Evolutionary conservation across 2,797 vertebrate genomes (phyloP).

Genomic region (Agapornis canus): DNA sequence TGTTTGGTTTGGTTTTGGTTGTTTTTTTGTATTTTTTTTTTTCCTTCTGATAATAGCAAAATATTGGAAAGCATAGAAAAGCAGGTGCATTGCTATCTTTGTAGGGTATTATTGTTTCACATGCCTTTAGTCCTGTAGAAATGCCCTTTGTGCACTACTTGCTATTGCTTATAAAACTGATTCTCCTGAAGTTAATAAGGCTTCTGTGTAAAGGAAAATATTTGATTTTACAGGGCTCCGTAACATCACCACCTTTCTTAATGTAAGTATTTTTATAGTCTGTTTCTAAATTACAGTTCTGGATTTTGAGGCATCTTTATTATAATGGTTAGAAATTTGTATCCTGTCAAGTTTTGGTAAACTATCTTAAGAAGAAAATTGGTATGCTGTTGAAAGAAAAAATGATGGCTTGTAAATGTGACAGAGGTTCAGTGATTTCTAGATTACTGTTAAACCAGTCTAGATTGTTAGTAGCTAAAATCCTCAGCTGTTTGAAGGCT

Average conservation of each 20-base stretch:
- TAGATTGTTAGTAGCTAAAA: background rate
- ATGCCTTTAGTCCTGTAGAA: background rate
- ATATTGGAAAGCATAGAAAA: background rate
- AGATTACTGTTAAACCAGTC: background rate
- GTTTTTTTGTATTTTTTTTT: background rate
- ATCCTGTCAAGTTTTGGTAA: background rate
- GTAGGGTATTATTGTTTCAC: background rate
- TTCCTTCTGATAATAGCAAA: background rate
- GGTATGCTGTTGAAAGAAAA: background rate
- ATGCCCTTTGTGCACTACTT: background rate
- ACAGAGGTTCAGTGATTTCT: background rate
- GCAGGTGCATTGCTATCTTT: background rate
- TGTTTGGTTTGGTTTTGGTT: no score
- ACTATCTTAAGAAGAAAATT: background rate
- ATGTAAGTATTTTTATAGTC: conserved; percentile 61
- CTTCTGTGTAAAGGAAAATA: background rate
- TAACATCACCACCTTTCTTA: conserved; percentile 26
- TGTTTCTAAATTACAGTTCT: background rate
- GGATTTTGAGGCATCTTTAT: background rate
- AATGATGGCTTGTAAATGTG: background rate
- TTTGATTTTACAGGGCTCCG: conserved; percentile 56
- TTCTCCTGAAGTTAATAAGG: background rate
- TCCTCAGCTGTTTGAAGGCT: background rate
- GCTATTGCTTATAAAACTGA: background rate
- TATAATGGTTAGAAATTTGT: background rate